Conservation (phyloP, 2,113 vertebrate species). For the Hepsetus odoe region DNA sequence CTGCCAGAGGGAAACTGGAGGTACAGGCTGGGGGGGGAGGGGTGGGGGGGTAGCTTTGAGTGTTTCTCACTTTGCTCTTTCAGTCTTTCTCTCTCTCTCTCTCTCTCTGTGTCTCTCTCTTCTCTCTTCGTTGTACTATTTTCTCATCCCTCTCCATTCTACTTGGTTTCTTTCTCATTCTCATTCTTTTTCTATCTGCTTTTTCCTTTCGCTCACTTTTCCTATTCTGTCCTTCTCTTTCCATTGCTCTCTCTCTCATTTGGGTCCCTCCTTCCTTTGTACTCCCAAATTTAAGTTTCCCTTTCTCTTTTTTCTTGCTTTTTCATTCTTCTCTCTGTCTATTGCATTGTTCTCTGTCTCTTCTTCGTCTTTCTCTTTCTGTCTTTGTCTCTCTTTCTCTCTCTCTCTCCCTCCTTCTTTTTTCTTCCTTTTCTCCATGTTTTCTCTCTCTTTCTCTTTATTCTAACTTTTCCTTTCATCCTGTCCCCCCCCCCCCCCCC, state of each 20-base stretch:
- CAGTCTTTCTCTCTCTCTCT: not conserved
- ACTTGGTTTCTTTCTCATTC: not conserved
- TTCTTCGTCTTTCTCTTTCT: too few relatives aligned
- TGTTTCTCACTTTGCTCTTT: too few relatives aligned
- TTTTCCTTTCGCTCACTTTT: not conserved
- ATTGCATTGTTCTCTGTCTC: too few relatives aligned
- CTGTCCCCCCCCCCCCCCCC: not conserved
- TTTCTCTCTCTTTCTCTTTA: not conserved
- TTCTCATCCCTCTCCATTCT: not conserved
- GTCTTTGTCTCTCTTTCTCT: too few relatives aligned
- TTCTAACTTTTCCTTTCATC: not conserved
- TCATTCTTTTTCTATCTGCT: not conserved
- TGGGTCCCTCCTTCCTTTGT: not conserved
- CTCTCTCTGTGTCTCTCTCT: too few relatives aligned
- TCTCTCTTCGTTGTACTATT: not conserved
- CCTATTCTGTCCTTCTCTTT: not conserved
- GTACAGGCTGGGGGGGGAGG: too few relatives aligned
- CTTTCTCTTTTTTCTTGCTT: too few relatives aligned
- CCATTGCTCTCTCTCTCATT: not conserved
- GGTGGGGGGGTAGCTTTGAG: too few relatives aligned
- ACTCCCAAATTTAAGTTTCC: too few relatives aligned
- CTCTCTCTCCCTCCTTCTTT: not conserved
- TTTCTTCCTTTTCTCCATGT: too few relatives aligned
- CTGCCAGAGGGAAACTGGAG: constrained; percentile 46
- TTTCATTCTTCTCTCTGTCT: too few relatives aligned